A percentile compares a stretch with the other conserved stretches of the same genome.
phyloP scores from a whole-genome alignment of 2,797 vertebrate genomes.

The Apogon hyalosoma region DNA sequence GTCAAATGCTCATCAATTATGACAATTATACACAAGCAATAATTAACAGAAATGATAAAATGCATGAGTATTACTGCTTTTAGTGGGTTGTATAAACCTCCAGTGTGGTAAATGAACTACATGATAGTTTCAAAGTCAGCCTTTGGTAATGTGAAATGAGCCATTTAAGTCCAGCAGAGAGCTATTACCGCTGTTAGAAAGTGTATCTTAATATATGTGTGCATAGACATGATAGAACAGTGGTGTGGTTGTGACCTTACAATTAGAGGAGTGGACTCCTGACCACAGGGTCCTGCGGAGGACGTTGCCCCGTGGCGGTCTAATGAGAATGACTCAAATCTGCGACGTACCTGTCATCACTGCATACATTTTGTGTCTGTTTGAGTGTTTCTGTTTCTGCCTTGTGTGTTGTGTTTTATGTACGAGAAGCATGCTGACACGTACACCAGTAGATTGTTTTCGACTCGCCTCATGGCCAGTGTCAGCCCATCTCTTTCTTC shows the following conservation, averaged over 20 bases:
- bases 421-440: neutral
- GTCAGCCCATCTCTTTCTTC: slow-evolving; percentile 5
- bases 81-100: neutral
- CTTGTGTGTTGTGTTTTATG: neutral
- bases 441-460: slow-evolving; percentile 14
- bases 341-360: slow-evolving; percentile 7
- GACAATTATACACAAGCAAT: too few species aligned
- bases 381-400: neutral
- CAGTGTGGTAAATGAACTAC: neutral
- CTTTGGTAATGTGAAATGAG: slow-evolving; percentile 24
- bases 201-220: slow-evolving; percentile 55
- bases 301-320: slow-evolving; percentile 28
- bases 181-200: slow-evolving; percentile 6
- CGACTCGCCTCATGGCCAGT: slow-evolving; percentile 19
- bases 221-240: slow-evolving; percentile 33
- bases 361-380: neutral
- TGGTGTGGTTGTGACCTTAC: slow-evolving; percentile 51
- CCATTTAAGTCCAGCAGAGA: slow-evolving; percentile 20
- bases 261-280: slow-evolving; percentile 51
- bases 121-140: slow-evolving; percentile 8
- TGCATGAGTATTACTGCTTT: neutral
- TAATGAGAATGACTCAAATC: slow-evolving; percentile 53
- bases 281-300: slow-evolving; percentile 42
- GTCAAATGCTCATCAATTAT: too few species aligned
- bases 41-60: neutral